Evolutionary conservation across 2,888 invertebrate genomes (phyloP).

Genomic region (Erebia palarica): DNA sequence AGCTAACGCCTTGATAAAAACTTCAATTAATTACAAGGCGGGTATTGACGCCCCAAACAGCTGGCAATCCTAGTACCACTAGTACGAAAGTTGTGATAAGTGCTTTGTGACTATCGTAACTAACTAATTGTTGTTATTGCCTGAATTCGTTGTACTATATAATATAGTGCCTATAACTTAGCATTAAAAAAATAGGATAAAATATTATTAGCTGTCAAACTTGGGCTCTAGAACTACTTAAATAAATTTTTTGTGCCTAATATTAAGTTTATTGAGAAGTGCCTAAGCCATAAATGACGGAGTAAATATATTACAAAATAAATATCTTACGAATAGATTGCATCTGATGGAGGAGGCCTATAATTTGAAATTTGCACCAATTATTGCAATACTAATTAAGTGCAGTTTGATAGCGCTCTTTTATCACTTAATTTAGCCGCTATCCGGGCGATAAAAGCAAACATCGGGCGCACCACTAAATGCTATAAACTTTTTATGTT

Average conservation of each 20-base stretch:
- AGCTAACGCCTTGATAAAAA: background rate
- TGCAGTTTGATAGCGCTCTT: slow-evolving; percentile 6
- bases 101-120: background rate
- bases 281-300: too few relatives aligned
- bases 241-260: too few relatives aligned
- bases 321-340: background rate
- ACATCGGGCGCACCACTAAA: background rate
- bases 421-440: slow-evolving; percentile 12
- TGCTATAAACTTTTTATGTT: slow-evolving; percentile 35
- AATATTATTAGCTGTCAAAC: too few relatives aligned
- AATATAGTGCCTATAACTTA: too few relatives aligned
- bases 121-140: background rate
- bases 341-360: background rate
- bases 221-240: too few relatives aligned
- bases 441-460: slow-evolving; percentile 12
- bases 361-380: background rate
- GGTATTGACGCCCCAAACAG: background rate
- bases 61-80: background rate
- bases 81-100: background rate
- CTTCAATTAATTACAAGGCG: background rate
- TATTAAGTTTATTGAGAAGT: too few relatives aligned
- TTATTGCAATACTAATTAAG: background rate
- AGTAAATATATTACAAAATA: too few relatives aligned
- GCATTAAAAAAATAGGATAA: background rate
- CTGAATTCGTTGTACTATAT: background rate